Percentiles rank a stretch among this genome's conserved stretches.
Evolutionary conservation across 2,888 invertebrate genomes (phyloP).

Genomic region (Drosophila kanekoi): DNA sequence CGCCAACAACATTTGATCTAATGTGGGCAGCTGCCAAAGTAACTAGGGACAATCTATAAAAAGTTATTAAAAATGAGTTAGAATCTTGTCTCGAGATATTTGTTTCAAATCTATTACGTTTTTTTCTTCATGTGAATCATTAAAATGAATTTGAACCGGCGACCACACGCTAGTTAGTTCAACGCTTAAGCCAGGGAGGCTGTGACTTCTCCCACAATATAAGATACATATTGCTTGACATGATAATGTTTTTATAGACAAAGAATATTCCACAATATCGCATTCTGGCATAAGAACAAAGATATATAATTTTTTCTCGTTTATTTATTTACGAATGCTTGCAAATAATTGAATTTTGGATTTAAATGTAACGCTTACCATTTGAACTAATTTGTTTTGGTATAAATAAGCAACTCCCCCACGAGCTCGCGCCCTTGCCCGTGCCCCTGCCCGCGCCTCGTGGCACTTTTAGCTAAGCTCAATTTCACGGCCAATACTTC

Average conservation of each 20-base stretch:
- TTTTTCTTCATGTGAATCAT: too few relatives aligned
- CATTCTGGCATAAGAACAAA: too few relatives aligned
- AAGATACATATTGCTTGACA: too few relatives aligned
- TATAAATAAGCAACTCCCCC: constrained; percentile 25
- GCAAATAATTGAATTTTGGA: constrained; percentile 9
- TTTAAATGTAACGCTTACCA: constrained; percentile 21
- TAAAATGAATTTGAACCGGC: too few relatives aligned
- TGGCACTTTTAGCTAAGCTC: constrained; percentile 65
- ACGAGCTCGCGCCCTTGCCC: not conserved
- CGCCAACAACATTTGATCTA: constrained; percentile 17
- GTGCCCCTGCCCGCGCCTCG: not conserved
- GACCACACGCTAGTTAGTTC: too few relatives aligned
- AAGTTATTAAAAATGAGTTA: constrained; percentile 6
- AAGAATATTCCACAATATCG: too few relatives aligned
- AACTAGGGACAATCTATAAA: constrained; percentile 6
- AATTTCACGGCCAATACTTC: constrained; percentile 83
- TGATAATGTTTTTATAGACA: too few relatives aligned
- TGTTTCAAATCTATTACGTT: too few relatives aligned
- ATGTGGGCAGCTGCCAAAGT: constrained; percentile 15
- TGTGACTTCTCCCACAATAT: too few relatives aligned
- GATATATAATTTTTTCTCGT: too few relatives aligned
- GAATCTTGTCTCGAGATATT: not conserved
- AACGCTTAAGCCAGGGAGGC: too few relatives aligned
- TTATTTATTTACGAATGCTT: too few relatives aligned
- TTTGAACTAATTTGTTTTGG: constrained; percentile 46